These are phyloP conservation scores for Hyla sarda DNA, from an alignment of 2,113 vertebrate genomes.

Conservation along the genomic window DNA sequence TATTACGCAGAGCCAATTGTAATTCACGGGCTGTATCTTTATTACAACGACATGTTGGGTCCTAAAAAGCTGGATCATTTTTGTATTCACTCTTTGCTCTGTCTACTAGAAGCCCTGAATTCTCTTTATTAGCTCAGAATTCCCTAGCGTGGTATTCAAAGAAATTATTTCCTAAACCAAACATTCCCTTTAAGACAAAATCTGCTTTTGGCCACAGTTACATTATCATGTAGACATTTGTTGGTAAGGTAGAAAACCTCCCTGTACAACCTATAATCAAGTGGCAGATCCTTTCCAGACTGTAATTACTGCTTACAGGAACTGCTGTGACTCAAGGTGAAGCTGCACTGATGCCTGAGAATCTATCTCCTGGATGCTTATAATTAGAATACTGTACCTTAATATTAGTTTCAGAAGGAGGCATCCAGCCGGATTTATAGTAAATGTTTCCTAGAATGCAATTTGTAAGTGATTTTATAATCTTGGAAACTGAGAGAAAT, in stretches of 20 bases:
- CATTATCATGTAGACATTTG: constrained; percentile 3
- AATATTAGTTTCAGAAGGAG: constrained; percentile 24
- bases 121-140: no score
- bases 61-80: no score
- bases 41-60: no score
- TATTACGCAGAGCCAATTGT: no score
- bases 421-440: constrained; percentile 1
- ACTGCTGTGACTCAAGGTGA: background rate
- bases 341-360: constrained; percentile 10
- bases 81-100: no score
- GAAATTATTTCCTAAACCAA: no score
- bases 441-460: constrained; percentile 10
- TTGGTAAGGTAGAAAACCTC: constrained; percentile 13
- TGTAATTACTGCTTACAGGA: constrained; percentile 28
- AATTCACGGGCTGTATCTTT: no score
- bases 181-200: background rate
- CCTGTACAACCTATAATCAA: constrained; percentile 26
- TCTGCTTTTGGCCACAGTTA: background rate
- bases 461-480: background rate
- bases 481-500: background rate
- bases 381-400: constrained; percentile 44
- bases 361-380: constrained; percentile 15
- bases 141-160: no score
- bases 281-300: constrained; percentile 5
- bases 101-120: no score